Percentiles rank a stretch among this genome's conserved stretches.
phyloP scores from a whole-genome alignment of 2,113 vertebrate species.

The Calonectris borealis region DNA sequence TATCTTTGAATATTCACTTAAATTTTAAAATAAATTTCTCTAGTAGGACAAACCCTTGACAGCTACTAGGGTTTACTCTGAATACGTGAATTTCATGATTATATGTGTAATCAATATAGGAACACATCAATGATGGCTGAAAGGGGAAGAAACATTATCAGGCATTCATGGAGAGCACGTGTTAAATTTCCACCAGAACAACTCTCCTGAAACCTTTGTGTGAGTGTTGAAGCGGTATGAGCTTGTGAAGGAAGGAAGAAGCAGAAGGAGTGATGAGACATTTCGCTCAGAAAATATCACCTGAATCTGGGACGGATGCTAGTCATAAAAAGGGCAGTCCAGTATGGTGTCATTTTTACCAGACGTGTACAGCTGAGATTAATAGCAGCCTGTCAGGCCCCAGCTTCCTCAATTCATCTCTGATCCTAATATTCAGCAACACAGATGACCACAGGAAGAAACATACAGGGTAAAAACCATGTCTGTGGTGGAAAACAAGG shows the following conservation, averaged over 20 bases:
- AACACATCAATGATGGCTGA: neutral
- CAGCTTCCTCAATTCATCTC: neutral
- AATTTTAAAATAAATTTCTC: neutral
- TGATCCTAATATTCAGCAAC: neutral
- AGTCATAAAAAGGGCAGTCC: neutral
- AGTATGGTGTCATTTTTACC: neutral
- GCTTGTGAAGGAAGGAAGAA: neutral
- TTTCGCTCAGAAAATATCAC: neutral
- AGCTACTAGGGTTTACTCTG: neutral
- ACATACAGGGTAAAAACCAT: accelerated
- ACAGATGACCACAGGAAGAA: neutral
- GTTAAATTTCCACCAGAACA: neutral
- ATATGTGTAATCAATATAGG: accelerated
- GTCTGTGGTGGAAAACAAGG: neutral
- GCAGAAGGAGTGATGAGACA: neutral
- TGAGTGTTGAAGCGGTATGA: neutral
- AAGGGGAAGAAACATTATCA: neutral
- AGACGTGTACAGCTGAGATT: neutral
- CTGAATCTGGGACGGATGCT: neutral
- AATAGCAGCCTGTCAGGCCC: neutral
- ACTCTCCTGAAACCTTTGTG: neutral
- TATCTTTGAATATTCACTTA: neutral
- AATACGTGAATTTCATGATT: neutral
- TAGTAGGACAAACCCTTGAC: neutral
- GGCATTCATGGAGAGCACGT: neutral